Evolutionary conservation across 2,113 vertebrate genomes (phyloP), one percentile per base, ranked within the genome.

Genomic region (Larimichthys polyactis): DNA sequence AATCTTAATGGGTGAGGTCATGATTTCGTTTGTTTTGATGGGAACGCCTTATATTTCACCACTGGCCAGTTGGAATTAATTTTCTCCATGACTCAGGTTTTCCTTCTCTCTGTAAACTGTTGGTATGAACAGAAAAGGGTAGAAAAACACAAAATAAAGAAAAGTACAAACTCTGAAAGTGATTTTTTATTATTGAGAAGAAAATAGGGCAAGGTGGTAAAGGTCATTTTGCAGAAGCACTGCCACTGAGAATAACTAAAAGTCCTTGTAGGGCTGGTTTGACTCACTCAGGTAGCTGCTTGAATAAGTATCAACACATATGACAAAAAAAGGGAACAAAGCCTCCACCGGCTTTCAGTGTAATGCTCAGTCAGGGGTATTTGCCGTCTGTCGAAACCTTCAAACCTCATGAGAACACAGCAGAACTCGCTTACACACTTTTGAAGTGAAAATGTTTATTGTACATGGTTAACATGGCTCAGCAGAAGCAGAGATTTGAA

Each of bases 351-450:
- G 49, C 60, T 81, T 29, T 32, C 27, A 60, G 36, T 79, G 60
- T 67, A 46, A 51, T 27, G 27, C 75, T 74, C 78, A 48, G 65
- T 27, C 0, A 43, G 62, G n/a, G 75, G 60, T 71, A 20, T 79
- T 66, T 84, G 83, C 72, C 79, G 52, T 73, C 63, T 63, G 48
- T 46, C 6, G 22, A 65, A 76, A 67, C 54, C 54, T 16, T 63
- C 10, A 49, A 79, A 64, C 71, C 64, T 36, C 72, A n/a, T 4
- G 51, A 81, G 73, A 4, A 68, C 68, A 84, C 55, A 11, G 40
- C 2, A 19, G 40, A 52, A 43, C 67, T 51, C 73, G 70, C 57
- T 54, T 11, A 17, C 17, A 63, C 60, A 40, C 54, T 77, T 4
- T 24, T 3, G n/a, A 76, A 70, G 72, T 44, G 4, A 66, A 69